Evolutionary conservation across 2,797 vertebrate genomes (phyloP).

Genomic region (Gymnocypris eckloni): DNA sequence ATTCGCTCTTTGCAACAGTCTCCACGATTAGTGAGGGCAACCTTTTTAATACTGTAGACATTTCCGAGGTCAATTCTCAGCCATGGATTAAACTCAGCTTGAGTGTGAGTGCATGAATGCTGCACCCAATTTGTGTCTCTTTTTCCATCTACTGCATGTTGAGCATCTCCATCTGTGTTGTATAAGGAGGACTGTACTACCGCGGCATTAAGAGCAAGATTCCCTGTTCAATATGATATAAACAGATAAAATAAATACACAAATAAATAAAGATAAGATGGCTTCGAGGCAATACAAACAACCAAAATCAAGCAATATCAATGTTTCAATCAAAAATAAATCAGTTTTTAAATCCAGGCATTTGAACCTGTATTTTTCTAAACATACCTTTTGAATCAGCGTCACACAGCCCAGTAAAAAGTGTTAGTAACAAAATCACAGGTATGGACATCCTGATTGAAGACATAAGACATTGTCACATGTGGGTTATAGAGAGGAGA

Average conservation of each 20-base stretch:
- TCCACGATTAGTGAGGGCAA: conserved; percentile 25
- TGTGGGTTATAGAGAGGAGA: too few species aligned
- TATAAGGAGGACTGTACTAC: not conserved
- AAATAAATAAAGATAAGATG: too few species aligned
- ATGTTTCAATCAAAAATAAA: too few species aligned
- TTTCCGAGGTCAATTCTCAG: conserved; percentile 15
- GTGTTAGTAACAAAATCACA: not conserved
- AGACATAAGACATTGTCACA: not conserved
- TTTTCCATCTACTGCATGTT: not conserved
- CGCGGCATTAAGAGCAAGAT: not conserved
- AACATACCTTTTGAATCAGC: not conserved
- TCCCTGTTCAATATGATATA: not conserved
- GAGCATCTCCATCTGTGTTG: rapidly evolving
- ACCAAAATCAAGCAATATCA: not conserved
- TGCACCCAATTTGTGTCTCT: rapidly evolving
- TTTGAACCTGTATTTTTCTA: too few species aligned
- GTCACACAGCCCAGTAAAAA: not conserved
- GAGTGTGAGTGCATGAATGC: not conserved
- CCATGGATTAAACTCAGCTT: not conserved
- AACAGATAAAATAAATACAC: not conserved
- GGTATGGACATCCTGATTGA: not conserved
- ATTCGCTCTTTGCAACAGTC: conserved; percentile 22
- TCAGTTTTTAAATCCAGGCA: not conserved
- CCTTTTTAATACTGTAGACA: not conserved
- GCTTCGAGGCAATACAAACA: not conserved